Percentiles rank a stretch among this genome's conserved stretches.
phyloP scores from a whole-genome alignment of 2,797 vertebrate genomes.

The Pitangus sulphuratus region DNA sequence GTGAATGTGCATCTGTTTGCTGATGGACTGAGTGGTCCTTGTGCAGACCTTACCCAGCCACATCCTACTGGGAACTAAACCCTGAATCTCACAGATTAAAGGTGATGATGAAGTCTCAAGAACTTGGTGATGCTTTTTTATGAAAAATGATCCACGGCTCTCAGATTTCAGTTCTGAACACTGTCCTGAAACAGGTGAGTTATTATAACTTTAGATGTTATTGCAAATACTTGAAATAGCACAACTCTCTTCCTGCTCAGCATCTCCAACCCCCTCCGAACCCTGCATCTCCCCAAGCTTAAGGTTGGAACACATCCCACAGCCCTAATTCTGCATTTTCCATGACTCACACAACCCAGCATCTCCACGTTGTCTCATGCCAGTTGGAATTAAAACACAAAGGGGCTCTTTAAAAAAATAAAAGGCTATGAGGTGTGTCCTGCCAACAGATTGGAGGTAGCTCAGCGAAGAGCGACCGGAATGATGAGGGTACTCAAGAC shows the following conservation, averaged over 20 bases:
- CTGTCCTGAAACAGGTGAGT: not conserved
- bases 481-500: not conserved
- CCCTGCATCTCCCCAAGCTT: not conserved
- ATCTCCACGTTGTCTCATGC: not conserved
- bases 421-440: not conserved
- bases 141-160: not conserved
- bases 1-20: not conserved
- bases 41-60: not conserved
- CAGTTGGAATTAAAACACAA: not conserved
- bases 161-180: not conserved
- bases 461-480: not conserved
- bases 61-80: not conserved
- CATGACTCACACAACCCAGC: not conserved
- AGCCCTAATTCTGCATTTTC: not conserved
- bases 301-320: not conserved
- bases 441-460: not conserved
- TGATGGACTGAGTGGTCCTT: not conserved
- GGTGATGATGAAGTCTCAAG: not conserved
- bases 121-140: not conserved
- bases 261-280: not conserved
- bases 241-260: not conserved
- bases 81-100: not conserved
- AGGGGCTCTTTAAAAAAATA: not conserved
- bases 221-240: not conserved
- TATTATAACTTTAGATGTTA: not conserved